phyloP scores from a whole-genome alignment of 2,113 vertebrate species.

The Corvus cornix region DNA sequence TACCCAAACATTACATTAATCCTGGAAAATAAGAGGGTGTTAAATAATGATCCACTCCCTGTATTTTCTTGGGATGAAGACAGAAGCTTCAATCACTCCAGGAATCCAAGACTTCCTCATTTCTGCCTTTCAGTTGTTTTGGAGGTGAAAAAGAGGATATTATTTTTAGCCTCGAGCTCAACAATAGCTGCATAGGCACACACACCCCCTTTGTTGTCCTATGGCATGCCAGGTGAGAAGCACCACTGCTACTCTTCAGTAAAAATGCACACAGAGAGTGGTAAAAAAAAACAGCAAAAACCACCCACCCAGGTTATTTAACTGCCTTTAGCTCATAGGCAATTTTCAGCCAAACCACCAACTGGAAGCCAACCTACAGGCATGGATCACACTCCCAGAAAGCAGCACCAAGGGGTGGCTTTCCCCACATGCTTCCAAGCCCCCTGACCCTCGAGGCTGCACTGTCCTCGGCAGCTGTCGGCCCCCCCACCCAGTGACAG shows the following conservation, averaged over 20 bases:
- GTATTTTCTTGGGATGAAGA: background rate
- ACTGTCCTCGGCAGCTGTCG: background rate
- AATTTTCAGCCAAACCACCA: background rate
- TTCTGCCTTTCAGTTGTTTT: background rate
- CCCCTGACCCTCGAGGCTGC: background rate
- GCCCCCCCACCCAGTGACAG: fast-evolving
- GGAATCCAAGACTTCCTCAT: background rate
- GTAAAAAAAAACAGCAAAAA: background rate
- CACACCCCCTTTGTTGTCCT: background rate
- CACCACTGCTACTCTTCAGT: background rate
- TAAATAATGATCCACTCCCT: background rate
- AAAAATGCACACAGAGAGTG: background rate
- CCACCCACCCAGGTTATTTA: background rate
- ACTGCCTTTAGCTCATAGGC: background rate
- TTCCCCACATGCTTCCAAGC: fast-evolving
- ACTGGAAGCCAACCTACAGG: fast-evolving
- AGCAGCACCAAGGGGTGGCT: background rate
- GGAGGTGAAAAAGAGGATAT: background rate
- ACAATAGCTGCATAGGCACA: background rate
- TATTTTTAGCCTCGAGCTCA: background rate
- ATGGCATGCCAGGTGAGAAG: background rate
- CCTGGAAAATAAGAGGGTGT: background rate
- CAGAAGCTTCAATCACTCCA: background rate
- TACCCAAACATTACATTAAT: background rate
- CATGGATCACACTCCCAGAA: background rate